Percentiles rank a stretch among this genome's conserved stretches.
Conservation (phyloP, 2,113 vertebrate species). For the Coracopsis vasa region DNA sequence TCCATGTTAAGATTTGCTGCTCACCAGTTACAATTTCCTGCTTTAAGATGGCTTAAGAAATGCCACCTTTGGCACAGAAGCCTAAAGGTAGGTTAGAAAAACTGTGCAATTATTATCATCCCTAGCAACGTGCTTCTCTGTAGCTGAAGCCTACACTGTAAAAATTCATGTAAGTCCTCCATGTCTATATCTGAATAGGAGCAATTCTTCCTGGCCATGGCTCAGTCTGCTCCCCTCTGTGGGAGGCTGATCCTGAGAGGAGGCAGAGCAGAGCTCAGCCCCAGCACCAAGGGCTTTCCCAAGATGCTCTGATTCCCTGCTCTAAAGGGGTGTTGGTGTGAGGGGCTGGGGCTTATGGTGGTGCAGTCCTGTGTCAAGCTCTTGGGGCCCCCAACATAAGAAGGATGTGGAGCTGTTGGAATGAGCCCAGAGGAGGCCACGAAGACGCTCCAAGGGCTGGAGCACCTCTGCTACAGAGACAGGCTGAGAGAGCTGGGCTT, state of each 20-base stretch:
- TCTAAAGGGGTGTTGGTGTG: accelerated
- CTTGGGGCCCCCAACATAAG: not conserved
- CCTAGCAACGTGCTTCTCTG: not conserved
- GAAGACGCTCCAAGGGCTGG: not conserved
- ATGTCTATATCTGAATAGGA: not conserved
- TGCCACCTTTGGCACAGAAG: accelerated
- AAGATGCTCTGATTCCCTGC: not conserved
- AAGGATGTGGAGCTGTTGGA: not conserved
- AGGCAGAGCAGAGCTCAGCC: not conserved
- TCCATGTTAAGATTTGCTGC: not conserved
- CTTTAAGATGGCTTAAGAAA: not conserved
- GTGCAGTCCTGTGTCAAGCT: not conserved
- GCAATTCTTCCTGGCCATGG: not conserved
- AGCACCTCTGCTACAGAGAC: not conserved
- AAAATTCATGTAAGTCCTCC: not conserved
- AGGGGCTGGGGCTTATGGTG: not conserved
- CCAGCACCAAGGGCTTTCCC: not conserved
- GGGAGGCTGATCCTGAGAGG: not conserved
- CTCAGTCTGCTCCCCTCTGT: accelerated
- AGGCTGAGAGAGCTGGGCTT: not conserved
- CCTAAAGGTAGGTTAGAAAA: not conserved
- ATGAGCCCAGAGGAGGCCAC: not conserved
- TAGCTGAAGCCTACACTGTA: not conserved
- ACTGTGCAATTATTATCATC: accelerated
- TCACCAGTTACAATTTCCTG: not conserved